phyloP scores from a whole-genome alignment of 2,113 vertebrate genomes.

The Rhinoderma darwinii region DNA sequence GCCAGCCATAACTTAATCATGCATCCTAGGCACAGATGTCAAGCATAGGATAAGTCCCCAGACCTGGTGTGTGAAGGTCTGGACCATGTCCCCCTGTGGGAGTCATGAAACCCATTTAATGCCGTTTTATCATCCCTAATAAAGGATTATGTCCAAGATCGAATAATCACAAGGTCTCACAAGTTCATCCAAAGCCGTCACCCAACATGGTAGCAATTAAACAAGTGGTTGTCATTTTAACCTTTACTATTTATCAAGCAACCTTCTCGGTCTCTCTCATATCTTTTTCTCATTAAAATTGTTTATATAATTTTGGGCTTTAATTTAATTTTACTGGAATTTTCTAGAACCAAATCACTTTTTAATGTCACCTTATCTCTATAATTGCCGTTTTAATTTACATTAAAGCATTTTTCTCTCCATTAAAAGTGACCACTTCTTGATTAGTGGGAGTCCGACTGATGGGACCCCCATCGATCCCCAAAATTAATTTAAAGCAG shows the following conservation, averaged over 20 bases:
- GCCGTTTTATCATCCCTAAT: conserved; percentile 6
- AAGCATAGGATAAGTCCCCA: conserved; percentile 6
- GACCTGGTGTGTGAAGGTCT: conserved; percentile 32
- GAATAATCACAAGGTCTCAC: conserved; percentile 21
- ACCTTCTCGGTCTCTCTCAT: neutral
- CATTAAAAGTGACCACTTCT: too few species aligned
- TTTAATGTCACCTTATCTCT: neutral
- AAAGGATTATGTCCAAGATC: conserved; percentile 25
- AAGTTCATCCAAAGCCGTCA: conserved; percentile 11
- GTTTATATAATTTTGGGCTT: neutral
- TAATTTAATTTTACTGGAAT: neutral
- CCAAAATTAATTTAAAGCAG: too few species aligned
- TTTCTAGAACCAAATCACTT: neutral
- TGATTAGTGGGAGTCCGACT: too few species aligned
- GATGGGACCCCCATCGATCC: too few species aligned
- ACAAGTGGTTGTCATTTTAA: conserved; percentile 1
- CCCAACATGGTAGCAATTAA: conserved; percentile 21
- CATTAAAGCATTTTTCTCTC: too few species aligned
- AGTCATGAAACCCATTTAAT: neutral
- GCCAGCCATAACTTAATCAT: conserved; percentile 23
- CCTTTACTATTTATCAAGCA: neutral
- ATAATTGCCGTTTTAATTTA: too few species aligned
- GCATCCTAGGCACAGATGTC: conserved; percentile 27
- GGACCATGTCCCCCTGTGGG: neutral
- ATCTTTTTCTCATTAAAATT: neutral